A percentile compares a stretch with the other conserved stretches of the same genome.
Evolutionary conservation across 2,113 vertebrate species (phyloP).

Genomic region (Crotophaga sulcirostris): DNA sequence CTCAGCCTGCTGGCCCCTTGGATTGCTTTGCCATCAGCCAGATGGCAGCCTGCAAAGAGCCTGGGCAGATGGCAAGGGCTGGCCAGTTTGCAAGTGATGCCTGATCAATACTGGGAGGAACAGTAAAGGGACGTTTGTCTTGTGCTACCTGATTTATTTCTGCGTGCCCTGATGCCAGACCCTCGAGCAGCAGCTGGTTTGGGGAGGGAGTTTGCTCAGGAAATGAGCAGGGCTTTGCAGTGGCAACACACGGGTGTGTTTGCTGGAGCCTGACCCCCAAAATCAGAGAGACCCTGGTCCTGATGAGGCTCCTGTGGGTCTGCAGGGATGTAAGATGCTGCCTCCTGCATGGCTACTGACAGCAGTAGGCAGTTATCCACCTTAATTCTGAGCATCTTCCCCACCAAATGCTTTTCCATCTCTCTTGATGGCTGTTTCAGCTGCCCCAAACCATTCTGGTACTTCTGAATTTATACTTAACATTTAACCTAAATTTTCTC

Average conservation of each 20-base stretch:
- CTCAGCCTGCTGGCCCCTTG: background rate
- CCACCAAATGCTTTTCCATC: background rate
- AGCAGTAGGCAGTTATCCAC: background rate
- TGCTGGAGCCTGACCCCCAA: background rate
- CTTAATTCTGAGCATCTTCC: background rate
- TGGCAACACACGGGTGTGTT: fast-evolving
- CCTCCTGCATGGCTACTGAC: background rate
- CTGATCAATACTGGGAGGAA: background rate
- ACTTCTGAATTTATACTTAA: background rate
- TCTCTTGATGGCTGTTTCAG: background rate
- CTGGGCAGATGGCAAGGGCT: conserved; percentile 51
- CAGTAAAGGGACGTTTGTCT: background rate
- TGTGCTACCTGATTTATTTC: conserved; percentile 34
- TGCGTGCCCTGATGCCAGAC: background rate
- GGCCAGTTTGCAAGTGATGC: background rate
- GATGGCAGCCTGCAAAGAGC: conserved; percentile 45
- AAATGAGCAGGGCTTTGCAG: background rate
- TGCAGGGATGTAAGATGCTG: background rate
- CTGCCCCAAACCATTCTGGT: background rate
- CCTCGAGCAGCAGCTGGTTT: background rate
- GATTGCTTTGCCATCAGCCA: background rate
- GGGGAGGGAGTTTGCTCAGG: background rate
- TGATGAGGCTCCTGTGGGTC: background rate
- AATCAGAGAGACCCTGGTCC: background rate
- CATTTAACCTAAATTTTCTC: background rate